Percentiles rank a stretch among this genome's conserved stretches.
These are phyloP conservation scores for Caiman crocodilus DNA, from an alignment of 2,797 vertebrate species.

Conservation along the genomic window DNA sequence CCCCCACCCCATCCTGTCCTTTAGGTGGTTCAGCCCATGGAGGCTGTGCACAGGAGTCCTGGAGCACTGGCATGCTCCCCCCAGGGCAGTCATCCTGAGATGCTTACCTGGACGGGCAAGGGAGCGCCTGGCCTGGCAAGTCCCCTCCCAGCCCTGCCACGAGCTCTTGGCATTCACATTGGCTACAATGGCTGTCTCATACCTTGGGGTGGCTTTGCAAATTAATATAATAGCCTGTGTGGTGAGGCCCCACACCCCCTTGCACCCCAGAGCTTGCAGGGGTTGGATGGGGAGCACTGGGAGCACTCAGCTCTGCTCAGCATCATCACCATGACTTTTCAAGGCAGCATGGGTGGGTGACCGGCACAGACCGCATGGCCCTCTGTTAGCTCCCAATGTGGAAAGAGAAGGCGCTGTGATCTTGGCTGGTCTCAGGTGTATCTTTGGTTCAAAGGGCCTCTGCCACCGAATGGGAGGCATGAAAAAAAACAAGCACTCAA, in stretches of 20 bases:
- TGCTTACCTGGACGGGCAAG: neutral
- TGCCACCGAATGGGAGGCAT: no score
- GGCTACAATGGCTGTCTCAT: neutral
- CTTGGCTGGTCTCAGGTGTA: neutral
- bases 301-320: neutral
- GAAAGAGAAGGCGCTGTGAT: neutral
- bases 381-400: neutral
- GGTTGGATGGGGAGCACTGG: neutral
- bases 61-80: neutral
- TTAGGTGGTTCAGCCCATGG: neutral
- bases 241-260: neutral
- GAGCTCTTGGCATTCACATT: fast-evolving
- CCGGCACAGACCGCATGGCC: no score
- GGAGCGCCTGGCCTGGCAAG: neutral
- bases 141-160: neutral
- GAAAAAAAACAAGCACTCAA: no score
- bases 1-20: neutral
- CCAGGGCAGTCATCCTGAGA: neutral
- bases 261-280: neutral
- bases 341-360: neutral
- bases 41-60: neutral
- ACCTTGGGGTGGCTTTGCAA: neutral
- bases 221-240: neutral
- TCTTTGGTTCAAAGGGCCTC: no score
- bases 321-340: neutral